A percentile compares a stretch with the other conserved stretches of the same genome.
These are phyloP conservation scores for Deroptyus accipitrinus DNA, from an alignment of 2,113 vertebrate genomes.

Conservation along the genomic window DNA sequence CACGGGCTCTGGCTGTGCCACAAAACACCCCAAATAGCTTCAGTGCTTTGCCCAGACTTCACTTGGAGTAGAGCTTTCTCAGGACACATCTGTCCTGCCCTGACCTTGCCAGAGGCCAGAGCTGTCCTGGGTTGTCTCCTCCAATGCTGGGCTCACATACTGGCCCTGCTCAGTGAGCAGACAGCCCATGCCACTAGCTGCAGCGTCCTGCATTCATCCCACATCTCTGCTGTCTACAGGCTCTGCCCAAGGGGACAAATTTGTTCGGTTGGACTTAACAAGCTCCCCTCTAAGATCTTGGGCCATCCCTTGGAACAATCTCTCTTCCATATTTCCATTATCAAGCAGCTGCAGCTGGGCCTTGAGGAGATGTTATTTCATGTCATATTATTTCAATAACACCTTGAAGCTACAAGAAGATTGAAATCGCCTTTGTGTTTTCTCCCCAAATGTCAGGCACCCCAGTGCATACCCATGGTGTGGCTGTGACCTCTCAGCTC, in stretches of 20 bases:
- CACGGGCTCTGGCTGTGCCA: background rate
- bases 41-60: background rate
- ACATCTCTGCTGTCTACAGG: background rate
- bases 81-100: background rate
- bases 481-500: background rate
- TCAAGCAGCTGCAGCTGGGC: background rate
- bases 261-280: background rate
- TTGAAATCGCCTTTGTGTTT: background rate
- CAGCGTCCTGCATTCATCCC: background rate
- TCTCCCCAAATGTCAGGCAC: background rate
- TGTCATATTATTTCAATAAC: background rate
- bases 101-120: background rate
- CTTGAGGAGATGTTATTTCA: background rate
- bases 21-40: background rate
- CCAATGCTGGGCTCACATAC: background rate
- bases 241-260: background rate
- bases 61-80: background rate
- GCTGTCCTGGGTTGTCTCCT: background rate
- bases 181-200: background rate
- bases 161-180: background rate
- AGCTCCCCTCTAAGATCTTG: background rate
- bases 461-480: rapidly evolving
- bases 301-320: background rate
- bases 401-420: background rate
- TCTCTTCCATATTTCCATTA: background rate